Conservation (phyloP, 2,888 invertebrate species). For the Orthosia cruda region DNA sequence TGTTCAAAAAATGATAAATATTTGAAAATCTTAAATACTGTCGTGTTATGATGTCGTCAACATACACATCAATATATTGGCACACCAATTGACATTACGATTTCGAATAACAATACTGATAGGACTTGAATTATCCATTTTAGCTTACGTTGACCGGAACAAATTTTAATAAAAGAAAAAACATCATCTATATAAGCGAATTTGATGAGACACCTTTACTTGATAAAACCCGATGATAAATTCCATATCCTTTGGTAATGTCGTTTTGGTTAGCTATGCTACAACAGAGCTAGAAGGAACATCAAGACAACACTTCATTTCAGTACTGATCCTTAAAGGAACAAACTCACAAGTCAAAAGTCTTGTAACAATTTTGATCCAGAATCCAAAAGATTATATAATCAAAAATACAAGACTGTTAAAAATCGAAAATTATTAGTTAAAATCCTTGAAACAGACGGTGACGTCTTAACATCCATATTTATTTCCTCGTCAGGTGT, state of each 20-base stretch:
- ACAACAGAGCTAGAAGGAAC: conserved; percentile 54
- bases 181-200: conserved; percentile 56
- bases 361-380: conserved; percentile 42
- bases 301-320: conserved; percentile 41
- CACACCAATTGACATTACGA: conserved; percentile 59
- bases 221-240: conserved; percentile 46
- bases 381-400: conserved; percentile 36
- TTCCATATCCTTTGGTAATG: conserved; percentile 64
- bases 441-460: conserved; percentile 46
- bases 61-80: conserved; percentile 54
- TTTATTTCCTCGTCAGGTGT: conserved; percentile 31
- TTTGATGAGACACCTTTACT: conserved; percentile 30
- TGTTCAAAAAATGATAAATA: conserved; percentile 54
- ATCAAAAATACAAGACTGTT: conserved; percentile 52
- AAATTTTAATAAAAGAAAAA: conserved; percentile 25
- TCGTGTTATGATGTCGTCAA: conserved; percentile 54
- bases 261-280: conserved; percentile 43
- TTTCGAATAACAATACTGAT: conserved; percentile 56
- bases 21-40: conserved; percentile 65
- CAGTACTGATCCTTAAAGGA: conserved; percentile 57
- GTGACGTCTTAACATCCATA: conserved; percentile 36
- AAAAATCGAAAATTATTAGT: conserved; percentile 59
- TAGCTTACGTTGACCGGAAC: conserved; percentile 23
- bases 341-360: conserved; percentile 34
- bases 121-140: conserved; percentile 28